phyloP scores from a whole-genome alignment of 2,113 vertebrate genomes.

The Eupsittula cactorum region DNA sequence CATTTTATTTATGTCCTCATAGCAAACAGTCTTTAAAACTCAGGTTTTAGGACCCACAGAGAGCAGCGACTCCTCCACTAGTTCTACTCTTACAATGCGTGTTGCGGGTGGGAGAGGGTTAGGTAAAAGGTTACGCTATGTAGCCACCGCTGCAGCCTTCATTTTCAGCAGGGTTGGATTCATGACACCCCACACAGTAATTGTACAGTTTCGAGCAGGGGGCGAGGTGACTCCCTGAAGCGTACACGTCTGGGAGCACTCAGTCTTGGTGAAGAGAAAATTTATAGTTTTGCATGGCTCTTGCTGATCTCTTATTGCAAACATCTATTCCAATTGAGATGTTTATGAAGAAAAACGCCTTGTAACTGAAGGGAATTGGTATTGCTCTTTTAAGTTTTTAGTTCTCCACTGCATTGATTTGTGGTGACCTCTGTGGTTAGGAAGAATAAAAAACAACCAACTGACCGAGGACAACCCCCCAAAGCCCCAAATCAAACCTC shows the following conservation, averaged over 20 bases:
- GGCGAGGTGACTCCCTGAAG: background rate
- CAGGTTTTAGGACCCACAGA: background rate
- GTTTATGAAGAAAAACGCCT: background rate
- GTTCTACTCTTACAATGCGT: rapidly evolving
- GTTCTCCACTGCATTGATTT: background rate
- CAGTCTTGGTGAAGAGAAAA: background rate
- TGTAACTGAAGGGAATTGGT: background rate
- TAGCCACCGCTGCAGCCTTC: no score
- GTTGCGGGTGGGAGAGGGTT: background rate
- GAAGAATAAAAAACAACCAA: background rate
- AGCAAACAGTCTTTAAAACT: rapidly evolving
- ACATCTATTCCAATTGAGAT: background rate
- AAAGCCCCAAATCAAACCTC: background rate
- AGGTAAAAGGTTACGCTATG: rapidly evolving
- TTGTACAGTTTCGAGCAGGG: background rate
- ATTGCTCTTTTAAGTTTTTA: background rate
- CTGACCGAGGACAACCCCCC: background rate
- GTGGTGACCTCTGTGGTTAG: background rate
- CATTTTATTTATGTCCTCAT: background rate
- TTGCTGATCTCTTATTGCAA: background rate
- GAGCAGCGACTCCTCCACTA: background rate
- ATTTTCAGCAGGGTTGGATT: background rate
- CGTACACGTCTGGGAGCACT: background rate
- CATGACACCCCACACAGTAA: background rate
- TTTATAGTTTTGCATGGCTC: background rate